These are phyloP conservation scores for Aphelenchoides fujianensis DNA, from an alignment of 1,140 invertebrate species.

Conservation along the genomic window DNA sequence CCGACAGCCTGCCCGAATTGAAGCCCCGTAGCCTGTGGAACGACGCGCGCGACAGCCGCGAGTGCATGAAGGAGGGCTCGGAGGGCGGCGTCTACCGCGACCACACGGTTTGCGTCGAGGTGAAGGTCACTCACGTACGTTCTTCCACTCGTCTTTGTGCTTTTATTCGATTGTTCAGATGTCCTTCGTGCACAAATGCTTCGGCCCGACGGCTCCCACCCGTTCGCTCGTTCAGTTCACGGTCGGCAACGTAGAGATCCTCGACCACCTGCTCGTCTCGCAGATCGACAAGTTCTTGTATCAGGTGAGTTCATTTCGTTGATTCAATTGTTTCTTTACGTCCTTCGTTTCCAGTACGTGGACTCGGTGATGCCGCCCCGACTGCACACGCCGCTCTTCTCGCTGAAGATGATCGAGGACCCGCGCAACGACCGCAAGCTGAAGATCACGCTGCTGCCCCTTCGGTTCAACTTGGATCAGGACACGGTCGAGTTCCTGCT, in stretches of 20 bases:
- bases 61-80: slow-evolving; percentile 33
- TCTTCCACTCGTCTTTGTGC: too few relatives aligned
- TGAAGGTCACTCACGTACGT: slow-evolving; percentile 28
- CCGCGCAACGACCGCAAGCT: slow-evolving; percentile 44
- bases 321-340: too few relatives aligned
- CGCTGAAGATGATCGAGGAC: slow-evolving; percentile 42
- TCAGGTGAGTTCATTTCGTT: slow-evolving; percentile 27
- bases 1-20: slow-evolving; percentile 7
- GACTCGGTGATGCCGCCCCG: slow-evolving; percentile 27
- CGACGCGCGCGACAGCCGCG: not conserved
- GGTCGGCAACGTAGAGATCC: slow-evolving; percentile 45
- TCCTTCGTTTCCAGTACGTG: slow-evolving; percentile 19
- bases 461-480: slow-evolving; percentile 53
- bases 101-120: slow-evolving; percentile 46
- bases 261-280: slow-evolving; percentile 49
- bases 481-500: slow-evolving; percentile 53
- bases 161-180: too few relatives aligned
- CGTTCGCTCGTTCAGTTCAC: slow-evolving; percentile 33
- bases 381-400: slow-evolving; percentile 31
- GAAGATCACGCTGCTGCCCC: slow-evolving; percentile 46
- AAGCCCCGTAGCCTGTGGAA: slow-evolving; percentile 49
- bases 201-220: slow-evolving; percentile 33
- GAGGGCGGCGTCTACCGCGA: slow-evolving; percentile 44
- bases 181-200: slow-evolving; percentile 37
- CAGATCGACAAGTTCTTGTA: slow-evolving; percentile 53